phyloP scores from a whole-genome alignment of 2,888 invertebrate genomes.

The Flexamia atlantica region DNA sequence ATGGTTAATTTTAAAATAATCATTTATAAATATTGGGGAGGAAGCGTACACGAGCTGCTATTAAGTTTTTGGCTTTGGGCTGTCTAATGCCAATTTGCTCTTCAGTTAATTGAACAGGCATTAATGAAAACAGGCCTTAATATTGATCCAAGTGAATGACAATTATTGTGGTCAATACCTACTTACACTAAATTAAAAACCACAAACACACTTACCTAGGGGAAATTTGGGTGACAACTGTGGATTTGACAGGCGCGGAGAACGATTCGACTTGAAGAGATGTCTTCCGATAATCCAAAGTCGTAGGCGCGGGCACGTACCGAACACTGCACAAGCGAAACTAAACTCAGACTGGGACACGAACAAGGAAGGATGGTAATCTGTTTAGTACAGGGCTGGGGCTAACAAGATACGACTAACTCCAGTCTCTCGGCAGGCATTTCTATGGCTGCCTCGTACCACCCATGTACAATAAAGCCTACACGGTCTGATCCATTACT shows the following conservation, averaged over 20 bases:
- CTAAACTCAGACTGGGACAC: conserved; percentile 8
- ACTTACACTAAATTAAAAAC: neutral
- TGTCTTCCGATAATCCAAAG: conserved; percentile 75
- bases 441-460: conserved; percentile 21
- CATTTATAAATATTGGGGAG: too few species aligned
- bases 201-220: conserved; percentile 68
- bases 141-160: too few species aligned
- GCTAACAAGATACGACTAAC: conserved; percentile 41
- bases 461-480: neutral
- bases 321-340: conserved; percentile 75
- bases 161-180: neutral
- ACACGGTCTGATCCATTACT: too few species aligned
- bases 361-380: conserved; percentile 36
- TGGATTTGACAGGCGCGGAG: conserved; percentile 65
- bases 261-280: conserved; percentile 71
- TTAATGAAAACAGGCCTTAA: too few species aligned
- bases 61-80: conserved; percentile 24
- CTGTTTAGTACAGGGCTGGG: conserved; percentile 5
- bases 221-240: conserved; percentile 68
- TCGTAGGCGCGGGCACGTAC: conserved; percentile 78
- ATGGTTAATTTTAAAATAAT: too few species aligned
- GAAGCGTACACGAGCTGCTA: too few species aligned
- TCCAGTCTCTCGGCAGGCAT: neutral
- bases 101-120: too few species aligned
- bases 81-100: too few species aligned